phyloP scores from a whole-genome alignment of 2,797 vertebrate species.

The Sphenodon punctatus region DNA sequence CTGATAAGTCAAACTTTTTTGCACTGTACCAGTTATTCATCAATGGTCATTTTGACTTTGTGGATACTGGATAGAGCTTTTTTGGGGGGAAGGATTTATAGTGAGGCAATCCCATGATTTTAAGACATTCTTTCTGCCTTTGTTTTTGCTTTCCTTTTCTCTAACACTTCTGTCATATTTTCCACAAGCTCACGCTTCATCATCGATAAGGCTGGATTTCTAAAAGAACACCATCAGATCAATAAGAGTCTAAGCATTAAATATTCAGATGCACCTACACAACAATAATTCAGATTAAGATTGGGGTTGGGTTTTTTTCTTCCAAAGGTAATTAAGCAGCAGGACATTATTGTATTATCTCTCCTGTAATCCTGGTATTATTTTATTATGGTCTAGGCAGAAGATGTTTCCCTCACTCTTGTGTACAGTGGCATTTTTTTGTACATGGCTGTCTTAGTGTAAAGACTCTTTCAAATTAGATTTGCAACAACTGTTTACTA shows the following conservation, averaged over 20 bases:
- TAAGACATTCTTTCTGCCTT: conserved; percentile 25
- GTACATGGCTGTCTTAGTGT: neutral
- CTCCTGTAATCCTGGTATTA: neutral
- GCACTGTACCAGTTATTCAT: neutral
- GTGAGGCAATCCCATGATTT: neutral
- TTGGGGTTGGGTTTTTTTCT: neutral
- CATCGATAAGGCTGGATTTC: conserved; percentile 2
- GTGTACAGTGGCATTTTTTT: conserved; percentile 23
- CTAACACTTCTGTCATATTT: neutral
- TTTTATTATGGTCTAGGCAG: conserved; percentile 8
- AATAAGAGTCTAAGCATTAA: neutral
- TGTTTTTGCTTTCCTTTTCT: conserved; percentile 4
- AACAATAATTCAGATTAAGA: neutral
- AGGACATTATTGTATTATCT: neutral
- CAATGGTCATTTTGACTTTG: neutral
- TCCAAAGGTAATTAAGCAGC: neutral
- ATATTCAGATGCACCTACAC: neutral
- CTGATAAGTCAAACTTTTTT: too few relatives aligned
- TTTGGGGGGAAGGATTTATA: neutral
- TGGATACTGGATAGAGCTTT: neutral
- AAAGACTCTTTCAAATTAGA: neutral
- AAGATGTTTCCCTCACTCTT: neutral
- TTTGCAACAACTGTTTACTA: neutral
- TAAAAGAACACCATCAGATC: neutral
- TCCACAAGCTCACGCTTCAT: conserved; percentile 21